phyloP scores from a whole-genome alignment of 2,888 invertebrate genomes.

The Onchidella celtica region DNA sequence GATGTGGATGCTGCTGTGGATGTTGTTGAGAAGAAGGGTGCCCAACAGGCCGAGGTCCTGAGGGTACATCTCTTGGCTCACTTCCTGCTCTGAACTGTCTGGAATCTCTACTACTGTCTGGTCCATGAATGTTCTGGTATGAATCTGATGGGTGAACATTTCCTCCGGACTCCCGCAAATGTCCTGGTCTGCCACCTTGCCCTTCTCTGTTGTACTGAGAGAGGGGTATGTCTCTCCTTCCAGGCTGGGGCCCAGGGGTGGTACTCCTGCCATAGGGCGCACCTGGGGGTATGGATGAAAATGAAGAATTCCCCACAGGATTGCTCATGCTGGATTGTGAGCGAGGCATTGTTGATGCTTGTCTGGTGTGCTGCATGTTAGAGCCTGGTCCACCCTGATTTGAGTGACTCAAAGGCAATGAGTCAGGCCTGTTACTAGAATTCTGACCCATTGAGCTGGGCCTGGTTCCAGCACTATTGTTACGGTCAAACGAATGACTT shows the following conservation, averaged over 20 bases:
- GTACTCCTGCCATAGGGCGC: conserved; percentile 32
- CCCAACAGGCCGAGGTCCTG: not conserved
- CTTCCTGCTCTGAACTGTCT: not conserved
- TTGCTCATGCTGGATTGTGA: conserved; percentile 38
- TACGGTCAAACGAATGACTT: not conserved
- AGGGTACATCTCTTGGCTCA: conserved; percentile 29
- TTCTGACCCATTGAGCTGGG: not conserved
- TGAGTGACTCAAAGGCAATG: not conserved
- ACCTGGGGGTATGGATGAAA: conserved; percentile 5
- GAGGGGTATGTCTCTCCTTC: not conserved
- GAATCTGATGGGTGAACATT: not conserved
- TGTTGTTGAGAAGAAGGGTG: conserved; percentile 7
- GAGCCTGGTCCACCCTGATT: not conserved
- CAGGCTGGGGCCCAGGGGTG: conserved; percentile 38
- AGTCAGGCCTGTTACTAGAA: conserved; percentile 24
- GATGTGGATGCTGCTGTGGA: not conserved
- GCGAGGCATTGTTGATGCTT: not conserved
- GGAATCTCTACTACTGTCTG: conserved; percentile 5
- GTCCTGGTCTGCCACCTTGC: not conserved
- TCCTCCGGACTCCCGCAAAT: not conserved
- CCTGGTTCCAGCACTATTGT: not conserved
- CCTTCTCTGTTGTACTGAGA: not conserved
- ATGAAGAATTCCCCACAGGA: not conserved
- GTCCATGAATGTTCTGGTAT: conserved; percentile 5
- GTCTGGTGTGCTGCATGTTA: not conserved